Base-by-base conservation (phyloP, 1,140 invertebrate species). In the Patella vulgata region DNA sequence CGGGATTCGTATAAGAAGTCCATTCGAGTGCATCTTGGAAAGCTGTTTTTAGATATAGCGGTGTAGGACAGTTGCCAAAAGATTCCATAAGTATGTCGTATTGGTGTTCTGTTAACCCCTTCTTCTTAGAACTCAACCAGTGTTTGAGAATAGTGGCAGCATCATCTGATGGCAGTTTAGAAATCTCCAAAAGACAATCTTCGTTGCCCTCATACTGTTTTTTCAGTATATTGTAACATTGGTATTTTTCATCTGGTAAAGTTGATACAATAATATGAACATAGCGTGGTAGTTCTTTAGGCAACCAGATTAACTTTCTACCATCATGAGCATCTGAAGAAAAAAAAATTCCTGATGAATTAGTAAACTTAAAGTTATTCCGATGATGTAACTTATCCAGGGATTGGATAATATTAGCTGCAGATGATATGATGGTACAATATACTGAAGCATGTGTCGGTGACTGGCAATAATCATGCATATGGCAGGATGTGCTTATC, bases 191-290 rank as follows among this genome's bases (percentile, higher is more conserved):
- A 39, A 79, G 73, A 21, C 64, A 56, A 17, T 70, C 70, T 12
- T 62, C 58, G 39, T 63, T 50, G 0, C 65, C 63, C 9, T 43
- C 61, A 25, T 75, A 60, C 1, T 68, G 53, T 44, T 73, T 71
- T 53, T 68, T 65, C 25, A 76, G 52, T 23, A 57, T 50, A 31
- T 50, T 66, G 9, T 82, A 73, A 52, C 79, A 71, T 30, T 76
- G 72, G 27, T 65, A 71, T 39, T 69, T 71, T 39, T 83, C 77
- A 43, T 84, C 74, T 14, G 81, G 75, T 31, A 77, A 63, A 11
- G 81, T 82, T 23, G 83, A 84, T 1, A 98, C 89, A 36, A 98
- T 91, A 63, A 98, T 90, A 47, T 78, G 71, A 8, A 81, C 80
- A 59, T 84, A 63, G 8, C 56, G 33, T 8, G 81, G 81, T 8